phyloP scores from a whole-genome alignment of 1,140 invertebrate genomes.

The Bicyclus anynana region DNA sequence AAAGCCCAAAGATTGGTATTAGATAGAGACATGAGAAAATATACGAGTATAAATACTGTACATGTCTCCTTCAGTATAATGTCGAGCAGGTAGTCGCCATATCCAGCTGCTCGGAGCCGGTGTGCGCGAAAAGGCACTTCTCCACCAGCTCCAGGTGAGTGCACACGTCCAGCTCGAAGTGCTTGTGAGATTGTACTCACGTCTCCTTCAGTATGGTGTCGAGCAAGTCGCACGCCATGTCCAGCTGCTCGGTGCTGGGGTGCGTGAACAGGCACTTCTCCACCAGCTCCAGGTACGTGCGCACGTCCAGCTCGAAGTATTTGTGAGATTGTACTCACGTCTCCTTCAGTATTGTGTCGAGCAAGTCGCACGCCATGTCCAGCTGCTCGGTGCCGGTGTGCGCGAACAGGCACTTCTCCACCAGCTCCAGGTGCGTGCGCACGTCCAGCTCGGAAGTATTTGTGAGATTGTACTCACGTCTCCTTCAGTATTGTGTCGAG shows the following conservation, averaged over 20 bases:
- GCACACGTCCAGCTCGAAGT: too few species aligned
- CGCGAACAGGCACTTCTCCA: constrained; percentile 55
- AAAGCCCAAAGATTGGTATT: too few species aligned
- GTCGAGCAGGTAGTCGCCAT: constrained; percentile 53
- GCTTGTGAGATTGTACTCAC: constrained; percentile 41
- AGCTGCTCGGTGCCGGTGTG: constrained; percentile 57
- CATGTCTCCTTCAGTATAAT: constrained; percentile 55
- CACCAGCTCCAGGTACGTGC: constrained; percentile 49
- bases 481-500: constrained; percentile 55
- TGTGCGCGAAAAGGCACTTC: constrained; percentile 55
- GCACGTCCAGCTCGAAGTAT: constrained; percentile 52
- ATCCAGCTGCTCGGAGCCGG: constrained; percentile 53
- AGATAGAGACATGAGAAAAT: too few species aligned
- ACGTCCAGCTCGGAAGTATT: too few species aligned
- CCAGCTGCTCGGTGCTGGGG: constrained; percentile 53
- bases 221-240: constrained; percentile 56
- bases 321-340: constrained; percentile 53
- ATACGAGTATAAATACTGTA: too few species aligned
- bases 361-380: constrained; percentile 53
- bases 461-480: constrained; percentile 41
- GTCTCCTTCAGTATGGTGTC: constrained; percentile 52
- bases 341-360: constrained; percentile 53
- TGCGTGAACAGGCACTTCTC: constrained; percentile 58
- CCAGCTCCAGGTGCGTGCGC: constrained; percentile 46
- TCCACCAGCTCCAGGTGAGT: constrained; percentile 55